Conservation (phyloP, 2,113 vertebrate species). For the Ifrita kowaldi region DNA sequence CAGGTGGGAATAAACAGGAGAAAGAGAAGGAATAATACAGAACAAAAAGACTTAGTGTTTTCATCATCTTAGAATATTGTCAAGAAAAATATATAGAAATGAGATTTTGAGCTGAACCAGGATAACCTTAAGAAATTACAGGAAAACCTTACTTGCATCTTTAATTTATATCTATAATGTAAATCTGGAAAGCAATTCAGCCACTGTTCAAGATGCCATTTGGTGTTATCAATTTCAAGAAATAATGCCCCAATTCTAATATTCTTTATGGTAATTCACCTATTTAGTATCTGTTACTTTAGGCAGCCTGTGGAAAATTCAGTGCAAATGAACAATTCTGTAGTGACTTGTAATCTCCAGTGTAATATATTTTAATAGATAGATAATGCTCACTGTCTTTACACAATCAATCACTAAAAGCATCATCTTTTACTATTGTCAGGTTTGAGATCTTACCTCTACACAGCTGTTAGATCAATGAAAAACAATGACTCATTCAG, state of each 20-base stretch:
- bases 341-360: background rate
- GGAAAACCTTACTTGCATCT: background rate
- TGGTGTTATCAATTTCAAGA: background rate
- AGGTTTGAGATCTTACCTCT: background rate
- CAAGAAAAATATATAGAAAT: background rate
- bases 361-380: background rate
- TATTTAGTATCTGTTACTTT: background rate
- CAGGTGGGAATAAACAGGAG: background rate
- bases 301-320: background rate
- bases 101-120: background rate
- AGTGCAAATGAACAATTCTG: background rate
- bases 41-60: background rate
- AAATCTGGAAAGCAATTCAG: background rate
- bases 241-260: background rate
- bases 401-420: background rate
- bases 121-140: background rate
- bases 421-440: background rate
- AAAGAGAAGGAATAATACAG: background rate
- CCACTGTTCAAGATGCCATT: background rate
- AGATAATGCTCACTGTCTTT: background rate
- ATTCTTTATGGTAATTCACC: background rate
- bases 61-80: background rate
- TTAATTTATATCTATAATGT: background rate
- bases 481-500: background rate
- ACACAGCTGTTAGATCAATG: background rate